Percentiles rank a stretch among this genome's conserved stretches.
These are phyloP conservation scores for Syngnathoides biaculeatus DNA, from an alignment of 2,113 vertebrate species.

Conservation along the genomic window DNA sequence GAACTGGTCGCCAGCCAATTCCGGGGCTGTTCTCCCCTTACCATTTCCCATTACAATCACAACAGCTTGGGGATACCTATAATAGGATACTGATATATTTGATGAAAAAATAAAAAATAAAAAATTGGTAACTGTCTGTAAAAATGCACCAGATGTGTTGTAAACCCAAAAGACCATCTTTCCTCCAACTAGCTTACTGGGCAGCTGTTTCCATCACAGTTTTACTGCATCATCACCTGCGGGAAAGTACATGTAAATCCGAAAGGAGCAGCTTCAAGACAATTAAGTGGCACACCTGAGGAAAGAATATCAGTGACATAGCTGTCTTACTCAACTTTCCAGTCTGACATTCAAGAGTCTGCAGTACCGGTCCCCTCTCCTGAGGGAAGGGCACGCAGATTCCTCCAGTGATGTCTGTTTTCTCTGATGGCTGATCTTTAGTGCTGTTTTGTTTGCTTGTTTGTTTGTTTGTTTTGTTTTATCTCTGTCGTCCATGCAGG, in stretches of 20 bases:
- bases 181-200: constrained; percentile 9
- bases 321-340: constrained; percentile 17
- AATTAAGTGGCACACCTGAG: constrained; percentile 29
- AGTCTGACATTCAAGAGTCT: constrained; percentile 17
- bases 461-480: constrained; percentile 43
- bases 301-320: constrained; percentile 15
- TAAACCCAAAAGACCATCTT: constrained; percentile 20
- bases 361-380: constrained; percentile 22
- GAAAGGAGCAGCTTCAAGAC: constrained; percentile 21
- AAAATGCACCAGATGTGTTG: constrained; percentile 43
- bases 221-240: constrained; percentile 37
- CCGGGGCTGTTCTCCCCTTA: background rate
- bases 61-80: constrained; percentile 10
- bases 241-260: constrained; percentile 27
- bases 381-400: constrained; percentile 61
- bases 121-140: background rate
- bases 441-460: constrained; percentile 33
- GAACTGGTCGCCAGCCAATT: no score
- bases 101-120: background rate
- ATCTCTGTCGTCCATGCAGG: constrained; percentile 63
- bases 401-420: constrained; percentile 46
- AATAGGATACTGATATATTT: background rate
- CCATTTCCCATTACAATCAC: background rate
- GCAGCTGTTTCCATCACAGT: constrained; percentile 41
- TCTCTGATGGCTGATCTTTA: constrained; percentile 39